phyloP scores from a whole-genome alignment of 2,797 vertebrate species.

The Alauda arvensis region DNA sequence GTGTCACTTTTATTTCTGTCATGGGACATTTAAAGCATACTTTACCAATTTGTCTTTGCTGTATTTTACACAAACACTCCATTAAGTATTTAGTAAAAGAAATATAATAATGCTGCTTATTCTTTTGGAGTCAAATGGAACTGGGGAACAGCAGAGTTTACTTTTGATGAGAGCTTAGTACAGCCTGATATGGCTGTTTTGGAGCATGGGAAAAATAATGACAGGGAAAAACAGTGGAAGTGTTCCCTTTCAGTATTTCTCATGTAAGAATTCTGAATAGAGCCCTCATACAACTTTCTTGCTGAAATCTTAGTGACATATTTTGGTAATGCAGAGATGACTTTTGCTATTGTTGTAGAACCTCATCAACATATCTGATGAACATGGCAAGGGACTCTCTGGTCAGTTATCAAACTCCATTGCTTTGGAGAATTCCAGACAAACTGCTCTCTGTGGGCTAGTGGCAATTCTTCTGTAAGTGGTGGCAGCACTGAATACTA shows the following conservation, averaged over 20 bases:
- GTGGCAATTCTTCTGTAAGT: not conserved
- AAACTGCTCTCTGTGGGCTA: not conserved
- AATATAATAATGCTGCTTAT: not conserved
- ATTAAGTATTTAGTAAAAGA: not conserved
- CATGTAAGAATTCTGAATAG: not conserved
- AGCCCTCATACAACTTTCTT: not conserved
- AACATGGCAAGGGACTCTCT: not conserved
- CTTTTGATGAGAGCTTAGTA: not conserved
- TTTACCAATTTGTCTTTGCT: not conserved
- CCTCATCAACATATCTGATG: not conserved
- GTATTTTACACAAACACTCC: not conserved
- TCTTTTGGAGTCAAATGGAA: not conserved
- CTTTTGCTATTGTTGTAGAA: not conserved
- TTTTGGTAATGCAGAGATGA: not conserved
- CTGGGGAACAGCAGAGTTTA: not conserved
- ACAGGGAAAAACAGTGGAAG: not conserved
- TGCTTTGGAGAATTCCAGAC: not conserved
- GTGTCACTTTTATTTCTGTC: conserved; percentile 12
- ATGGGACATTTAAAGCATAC: not conserved
- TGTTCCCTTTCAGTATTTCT: not conserved
- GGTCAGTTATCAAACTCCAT: not conserved
- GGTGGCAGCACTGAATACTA: not conserved
- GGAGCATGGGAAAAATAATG: not conserved
- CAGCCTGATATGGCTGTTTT: not conserved
- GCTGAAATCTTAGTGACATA: not conserved